These are phyloP conservation scores for Empis stercorea DNA, from an alignment of 2,888 invertebrate genomes.

Conservation along the genomic window DNA sequence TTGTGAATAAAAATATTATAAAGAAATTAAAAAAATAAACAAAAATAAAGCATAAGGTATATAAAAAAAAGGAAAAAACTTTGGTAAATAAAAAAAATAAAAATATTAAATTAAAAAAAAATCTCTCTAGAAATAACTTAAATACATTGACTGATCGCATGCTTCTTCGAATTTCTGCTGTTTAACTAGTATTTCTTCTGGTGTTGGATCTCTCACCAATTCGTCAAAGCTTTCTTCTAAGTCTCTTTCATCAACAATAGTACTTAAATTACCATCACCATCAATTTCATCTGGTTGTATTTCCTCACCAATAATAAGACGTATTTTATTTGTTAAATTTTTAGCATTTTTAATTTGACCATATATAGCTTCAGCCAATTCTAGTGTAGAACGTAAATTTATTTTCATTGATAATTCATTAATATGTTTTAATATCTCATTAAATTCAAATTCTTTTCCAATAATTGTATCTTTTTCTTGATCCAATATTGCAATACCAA, in stretches of 20 bases:
- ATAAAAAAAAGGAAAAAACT: not conserved
- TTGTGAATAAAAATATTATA: no score
- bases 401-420: slow-evolving; percentile 86
- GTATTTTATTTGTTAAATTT: slow-evolving; percentile 56
- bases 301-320: slow-evolving; percentile 56
- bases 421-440: slow-evolving; percentile 91
- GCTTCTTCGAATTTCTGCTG: slow-evolving; percentile 33
- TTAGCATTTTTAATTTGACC: slow-evolving; percentile 66
- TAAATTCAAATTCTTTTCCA: slow-evolving; percentile 84
- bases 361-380: slow-evolving; percentile 85
- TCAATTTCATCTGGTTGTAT: slow-evolving; percentile 18
- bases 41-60: no score
- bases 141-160: slow-evolving; percentile 31
- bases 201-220: slow-evolving; percentile 23
- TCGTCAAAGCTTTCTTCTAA: slow-evolving; percentile 34
- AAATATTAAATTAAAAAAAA: slow-evolving; percentile 3
- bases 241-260: slow-evolving; percentile 16
- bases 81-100: slow-evolving; percentile 5
- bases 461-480: slow-evolving; percentile 79
- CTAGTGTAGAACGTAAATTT: slow-evolving; percentile 67
- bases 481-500: slow-evolving; percentile 87
- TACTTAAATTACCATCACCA: slow-evolving; percentile 10
- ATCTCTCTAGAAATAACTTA: slow-evolving; percentile 21
- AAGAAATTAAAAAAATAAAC: no score
- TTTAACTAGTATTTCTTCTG: slow-evolving; percentile 27